A percentile compares a stretch with the other conserved stretches of the same genome.
These are phyloP conservation scores for Mastomys natalensis DNA, from an alignment of 2,113 vertebrate genomes.

Conservation along the genomic window DNA sequence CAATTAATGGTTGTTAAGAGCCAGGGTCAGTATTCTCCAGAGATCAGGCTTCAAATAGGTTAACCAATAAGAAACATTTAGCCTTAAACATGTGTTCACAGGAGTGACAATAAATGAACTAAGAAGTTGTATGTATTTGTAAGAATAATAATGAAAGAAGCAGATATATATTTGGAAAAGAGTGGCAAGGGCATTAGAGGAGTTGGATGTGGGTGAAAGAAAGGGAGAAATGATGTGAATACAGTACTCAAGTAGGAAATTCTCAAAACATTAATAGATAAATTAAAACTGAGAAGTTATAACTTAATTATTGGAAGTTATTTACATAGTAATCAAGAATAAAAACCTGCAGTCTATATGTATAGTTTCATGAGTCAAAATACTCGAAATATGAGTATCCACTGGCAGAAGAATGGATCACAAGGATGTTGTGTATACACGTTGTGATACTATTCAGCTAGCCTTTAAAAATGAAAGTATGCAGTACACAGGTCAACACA, in stretches of 20 bases:
- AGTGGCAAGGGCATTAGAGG: not conserved
- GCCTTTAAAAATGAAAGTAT: not conserved
- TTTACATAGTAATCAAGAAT: not conserved
- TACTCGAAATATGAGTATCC: not conserved
- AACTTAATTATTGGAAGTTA: not conserved
- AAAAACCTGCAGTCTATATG: fast-evolving
- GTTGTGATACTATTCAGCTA: not conserved
- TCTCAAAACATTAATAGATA: not conserved
- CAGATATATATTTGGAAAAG: not conserved
- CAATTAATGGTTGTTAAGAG: not conserved
- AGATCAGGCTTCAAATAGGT: not conserved
- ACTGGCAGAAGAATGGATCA: not conserved
- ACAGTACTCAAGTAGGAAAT: not conserved
- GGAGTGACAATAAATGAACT: not conserved
- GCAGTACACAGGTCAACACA: fast-evolving
- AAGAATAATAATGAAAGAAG: not conserved
- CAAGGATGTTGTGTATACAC: not conserved
- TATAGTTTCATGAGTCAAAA: too few species aligned
- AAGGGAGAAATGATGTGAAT: not conserved
- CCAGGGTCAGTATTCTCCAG: not conserved
- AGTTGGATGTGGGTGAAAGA: not conserved
- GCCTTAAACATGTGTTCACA: not conserved
- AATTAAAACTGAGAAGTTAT: not conserved
- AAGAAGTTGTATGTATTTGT: not conserved
- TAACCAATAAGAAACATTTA: not conserved